Conservation (phyloP, 1,140 invertebrate genomes). For the Achatina immaculata region DNA sequence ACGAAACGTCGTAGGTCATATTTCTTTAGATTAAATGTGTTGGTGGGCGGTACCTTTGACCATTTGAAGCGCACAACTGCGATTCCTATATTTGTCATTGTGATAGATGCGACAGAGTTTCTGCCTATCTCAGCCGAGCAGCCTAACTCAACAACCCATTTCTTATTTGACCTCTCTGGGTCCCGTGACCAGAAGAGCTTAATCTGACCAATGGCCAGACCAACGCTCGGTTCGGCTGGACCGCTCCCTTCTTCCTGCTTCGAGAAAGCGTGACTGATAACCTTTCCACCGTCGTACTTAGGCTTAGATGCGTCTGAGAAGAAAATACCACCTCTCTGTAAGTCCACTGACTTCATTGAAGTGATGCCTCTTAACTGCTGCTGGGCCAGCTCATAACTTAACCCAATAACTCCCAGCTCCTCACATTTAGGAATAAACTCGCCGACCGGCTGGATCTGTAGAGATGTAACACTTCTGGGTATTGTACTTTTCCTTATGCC, state of each 20-base stretch:
- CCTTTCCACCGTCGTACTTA: not conserved
- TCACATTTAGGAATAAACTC: not conserved
- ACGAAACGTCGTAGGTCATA: not conserved
- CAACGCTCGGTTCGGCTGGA: not conserved
- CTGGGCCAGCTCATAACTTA: not conserved
- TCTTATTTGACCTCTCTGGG: slow-evolving; percentile 13
- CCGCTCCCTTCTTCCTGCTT: not conserved
- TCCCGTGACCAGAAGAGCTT: slow-evolving; percentile 16
- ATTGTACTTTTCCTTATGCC: too few relatives aligned
- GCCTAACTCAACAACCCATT: slow-evolving; percentile 26
- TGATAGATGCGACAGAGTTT: not conserved
- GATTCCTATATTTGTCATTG: slow-evolving; percentile 26
- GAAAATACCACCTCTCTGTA: too few relatives aligned
- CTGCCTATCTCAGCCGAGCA: slow-evolving; percentile 16
- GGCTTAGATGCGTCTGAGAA: not conserved
- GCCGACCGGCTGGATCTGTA: too few relatives aligned
- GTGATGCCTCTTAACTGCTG: not conserved
- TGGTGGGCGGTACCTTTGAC: not conserved
- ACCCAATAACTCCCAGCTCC: slow-evolving; percentile 1
- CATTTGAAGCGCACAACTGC: slow-evolving; percentile 24
- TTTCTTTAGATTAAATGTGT: slow-evolving; percentile 15
- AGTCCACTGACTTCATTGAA: too few relatives aligned
- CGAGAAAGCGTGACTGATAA: too few relatives aligned
- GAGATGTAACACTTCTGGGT: too few relatives aligned
- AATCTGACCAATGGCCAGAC: slow-evolving; percentile 7